phyloP scores from a whole-genome alignment of 2,113 vertebrate genomes.

The Cettia cetti region DNA sequence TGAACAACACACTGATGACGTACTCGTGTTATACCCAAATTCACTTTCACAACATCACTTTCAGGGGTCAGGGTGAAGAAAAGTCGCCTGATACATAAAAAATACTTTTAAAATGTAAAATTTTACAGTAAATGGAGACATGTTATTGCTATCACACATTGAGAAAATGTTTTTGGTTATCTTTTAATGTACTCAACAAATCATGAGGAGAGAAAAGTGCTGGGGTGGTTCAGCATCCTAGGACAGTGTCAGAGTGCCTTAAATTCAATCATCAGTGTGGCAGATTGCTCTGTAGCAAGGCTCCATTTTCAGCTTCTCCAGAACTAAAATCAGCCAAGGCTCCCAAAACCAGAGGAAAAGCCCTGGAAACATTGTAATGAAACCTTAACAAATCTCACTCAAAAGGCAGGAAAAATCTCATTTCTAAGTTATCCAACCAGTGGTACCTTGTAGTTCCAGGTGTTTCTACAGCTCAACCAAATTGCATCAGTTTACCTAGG shows the following conservation, averaged over 20 bases:
- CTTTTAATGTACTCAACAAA: not conserved
- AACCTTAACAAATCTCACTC: not conserved
- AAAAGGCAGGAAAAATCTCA: fast-evolving
- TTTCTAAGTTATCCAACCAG: fast-evolving
- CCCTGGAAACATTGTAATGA: not conserved
- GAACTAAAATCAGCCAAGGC: not conserved
- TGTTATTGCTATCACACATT: not conserved
- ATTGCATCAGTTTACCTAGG: not conserved
- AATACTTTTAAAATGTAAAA: not conserved
- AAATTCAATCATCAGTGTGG: not conserved
- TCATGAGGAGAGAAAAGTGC: not conserved
- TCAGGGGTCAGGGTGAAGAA: fast-evolving
- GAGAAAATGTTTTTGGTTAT: not conserved
- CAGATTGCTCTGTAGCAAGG: not conserved
- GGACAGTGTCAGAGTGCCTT: not conserved
- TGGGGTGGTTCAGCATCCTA: not conserved
- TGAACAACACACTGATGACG: not conserved
- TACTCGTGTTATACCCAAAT: not conserved
- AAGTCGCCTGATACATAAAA: not conserved
- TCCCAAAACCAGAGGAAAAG: not conserved
- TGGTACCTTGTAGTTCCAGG: fast-evolving
- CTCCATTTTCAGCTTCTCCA: not conserved
- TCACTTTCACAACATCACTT: not conserved
- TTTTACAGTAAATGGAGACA: not conserved
- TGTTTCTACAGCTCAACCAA: not conserved